These are phyloP conservation scores for Engystomops pustulosus DNA, from an alignment of 2,113 vertebrate species.

Conservation along the genomic window DNA sequence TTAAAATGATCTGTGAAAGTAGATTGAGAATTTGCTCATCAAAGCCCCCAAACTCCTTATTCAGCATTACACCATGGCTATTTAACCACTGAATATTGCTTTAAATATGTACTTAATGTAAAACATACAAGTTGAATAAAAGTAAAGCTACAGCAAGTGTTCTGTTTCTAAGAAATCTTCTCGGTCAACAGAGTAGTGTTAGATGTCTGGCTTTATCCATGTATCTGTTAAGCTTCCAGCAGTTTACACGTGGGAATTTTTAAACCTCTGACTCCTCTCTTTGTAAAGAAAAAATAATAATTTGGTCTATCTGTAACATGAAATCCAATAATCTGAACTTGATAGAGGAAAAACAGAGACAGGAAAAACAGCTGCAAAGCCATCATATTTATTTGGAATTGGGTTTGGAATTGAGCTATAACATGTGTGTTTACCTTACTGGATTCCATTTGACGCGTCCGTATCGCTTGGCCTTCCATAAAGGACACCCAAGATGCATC, in stretches of 20 bases:
- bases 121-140: background rate
- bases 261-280: constrained; percentile 5
- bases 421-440: constrained; percentile 41
- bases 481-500: constrained; percentile 3
- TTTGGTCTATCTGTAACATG: constrained; percentile 38
- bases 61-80: too few relatives aligned
- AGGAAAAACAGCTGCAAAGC: constrained; percentile 7
- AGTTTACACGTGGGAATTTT: constrained; percentile 27
- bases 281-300: constrained; percentile 15
- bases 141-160: background rate
- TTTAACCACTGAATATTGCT: too few relatives aligned
- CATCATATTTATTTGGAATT: constrained; percentile 34
- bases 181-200: background rate
- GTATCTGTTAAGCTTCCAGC: background rate
- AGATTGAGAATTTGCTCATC: too few relatives aligned
- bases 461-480: background rate
- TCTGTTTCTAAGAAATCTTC: background rate
- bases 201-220: constrained; percentile 9
- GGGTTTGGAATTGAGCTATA: constrained; percentile 1
- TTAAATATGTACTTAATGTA: background rate
- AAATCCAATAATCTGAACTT: constrained; percentile 44
- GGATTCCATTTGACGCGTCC: background rate
- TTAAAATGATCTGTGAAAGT: too few relatives aligned
- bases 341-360: constrained; percentile 40
- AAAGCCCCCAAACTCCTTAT: too few relatives aligned